A percentile compares a stretch with the other conserved stretches of the same genome.
These are phyloP conservation scores for Perca flavescens DNA, from an alignment of 2,113 vertebrate species.

Conservation along the genomic window DNA sequence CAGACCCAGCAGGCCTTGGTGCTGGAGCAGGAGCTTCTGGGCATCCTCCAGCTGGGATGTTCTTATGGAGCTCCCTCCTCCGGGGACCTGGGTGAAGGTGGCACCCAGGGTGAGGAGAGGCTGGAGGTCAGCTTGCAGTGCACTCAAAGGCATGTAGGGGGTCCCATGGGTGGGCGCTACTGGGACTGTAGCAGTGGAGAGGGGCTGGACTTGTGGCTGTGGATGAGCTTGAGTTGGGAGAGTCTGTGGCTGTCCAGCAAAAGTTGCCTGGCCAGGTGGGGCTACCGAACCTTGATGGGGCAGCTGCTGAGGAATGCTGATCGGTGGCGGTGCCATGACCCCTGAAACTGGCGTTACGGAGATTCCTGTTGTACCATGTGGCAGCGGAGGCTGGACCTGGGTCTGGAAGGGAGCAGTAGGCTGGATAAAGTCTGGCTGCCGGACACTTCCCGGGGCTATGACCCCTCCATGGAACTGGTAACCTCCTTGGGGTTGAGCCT, in stretches of 20 bases:
- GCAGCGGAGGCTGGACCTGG: slow-evolving; percentile 73
- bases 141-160: slow-evolving; percentile 70
- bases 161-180: slow-evolving; percentile 15
- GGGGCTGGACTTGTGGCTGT: slow-evolving; percentile 45
- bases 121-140: slow-evolving; percentile 69
- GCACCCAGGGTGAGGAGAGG: slow-evolving; percentile 72
- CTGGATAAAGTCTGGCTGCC: slow-evolving; percentile 81
- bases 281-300: slow-evolving; percentile 50
- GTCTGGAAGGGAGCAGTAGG: slow-evolving; percentile 82
- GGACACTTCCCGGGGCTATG: slow-evolving; percentile 21
- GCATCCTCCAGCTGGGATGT: slow-evolving; percentile 90
- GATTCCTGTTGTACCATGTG: slow-evolving; percentile 46
- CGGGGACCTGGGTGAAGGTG: slow-evolving; percentile 45
- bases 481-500: slow-evolving; percentile 48
- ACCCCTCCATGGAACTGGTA: slow-evolving; percentile 66
- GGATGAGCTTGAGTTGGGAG: slow-evolving; percentile 44
- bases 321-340: slow-evolving; percentile 15
- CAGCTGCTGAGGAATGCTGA: slow-evolving; percentile 55
- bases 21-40: slow-evolving; percentile 87
- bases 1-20: slow-evolving; percentile 87
- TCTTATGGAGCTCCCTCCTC: slow-evolving; percentile 80
- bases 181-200: slow-evolving; percentile 15
- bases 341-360: slow-evolving; percentile 43
- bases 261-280: slow-evolving; percentile 27
- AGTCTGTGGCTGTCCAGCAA: slow-evolving; percentile 43